Conservation (phyloP, 2,888 invertebrate species). For the Alviniconcha strummeri region DNA sequence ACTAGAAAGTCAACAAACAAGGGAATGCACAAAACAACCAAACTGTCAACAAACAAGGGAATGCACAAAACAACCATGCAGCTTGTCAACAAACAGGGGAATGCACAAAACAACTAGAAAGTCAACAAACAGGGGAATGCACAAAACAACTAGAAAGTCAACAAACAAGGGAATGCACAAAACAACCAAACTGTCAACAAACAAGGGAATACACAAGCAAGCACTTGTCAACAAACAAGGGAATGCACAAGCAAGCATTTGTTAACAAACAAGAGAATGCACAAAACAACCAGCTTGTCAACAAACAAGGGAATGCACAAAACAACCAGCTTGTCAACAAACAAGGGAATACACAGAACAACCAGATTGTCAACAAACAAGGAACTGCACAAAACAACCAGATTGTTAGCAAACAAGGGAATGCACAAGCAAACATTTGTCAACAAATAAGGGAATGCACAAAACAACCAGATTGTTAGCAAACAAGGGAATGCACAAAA, state of each 20-base stretch:
- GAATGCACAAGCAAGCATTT: neutral
- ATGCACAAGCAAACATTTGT: conserved; percentile 23
- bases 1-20: neutral
- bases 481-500: neutral
- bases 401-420: no score
- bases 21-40: neutral
- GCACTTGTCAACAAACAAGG: neutral
- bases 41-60: neutral
- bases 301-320: neutral
- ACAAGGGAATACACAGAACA: neutral
- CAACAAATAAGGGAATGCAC: neutral
- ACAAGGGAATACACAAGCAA: neutral
- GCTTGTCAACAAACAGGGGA: neutral
- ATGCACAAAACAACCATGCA: neutral
- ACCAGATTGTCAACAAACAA: neutral
- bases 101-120: neutral
- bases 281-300: neutral
- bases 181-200: neutral
- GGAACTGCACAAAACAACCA: neutral
- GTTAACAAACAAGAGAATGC: conserved; percentile 14
- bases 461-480: neutral
- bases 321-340: neutral
- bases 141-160: no score
- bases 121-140: no score
- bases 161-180: neutral